These are phyloP conservation scores for Apamea monoglypha DNA, from an alignment of 2,888 invertebrate species.

Conservation along the genomic window DNA sequence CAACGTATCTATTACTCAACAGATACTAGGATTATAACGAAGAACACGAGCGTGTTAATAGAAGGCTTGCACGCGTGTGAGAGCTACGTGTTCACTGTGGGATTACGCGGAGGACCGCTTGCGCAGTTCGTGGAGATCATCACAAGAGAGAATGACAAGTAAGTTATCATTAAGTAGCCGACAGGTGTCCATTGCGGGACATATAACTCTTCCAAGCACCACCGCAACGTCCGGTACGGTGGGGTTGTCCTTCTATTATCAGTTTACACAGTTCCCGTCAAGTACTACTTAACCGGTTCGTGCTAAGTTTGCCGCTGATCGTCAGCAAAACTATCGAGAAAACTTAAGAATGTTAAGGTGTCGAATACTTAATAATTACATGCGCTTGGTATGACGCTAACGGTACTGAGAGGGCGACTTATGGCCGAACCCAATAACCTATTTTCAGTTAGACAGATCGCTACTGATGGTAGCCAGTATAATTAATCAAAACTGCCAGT, in stretches of 20 bases:
- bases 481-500: no score
- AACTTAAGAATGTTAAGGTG: no score
- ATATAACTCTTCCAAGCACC: not conserved
- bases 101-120: conserved; percentile 92
- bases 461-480: no score
- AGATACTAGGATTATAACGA: conserved; percentile 80
- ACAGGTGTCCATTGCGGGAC: not conserved
- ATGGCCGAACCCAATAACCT: no score
- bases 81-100: conserved; percentile 93
- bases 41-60: conserved; percentile 89
- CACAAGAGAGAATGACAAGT: conserved; percentile 91
- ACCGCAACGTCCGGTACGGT: not conserved
- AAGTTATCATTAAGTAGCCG: not conserved
- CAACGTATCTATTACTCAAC: not conserved
- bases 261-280: not conserved
- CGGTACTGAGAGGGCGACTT: no score
- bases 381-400: no score
- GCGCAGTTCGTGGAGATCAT: conserved; percentile 87
- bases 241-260: not conserved
- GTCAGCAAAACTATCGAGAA: no score
- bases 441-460: no score
- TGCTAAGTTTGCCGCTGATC: no score
- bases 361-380: no score
- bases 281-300: no score
- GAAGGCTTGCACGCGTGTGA: conserved; percentile 93